Base-by-base conservation (phyloP, 2,888 invertebrate species). In the Tryphoninae sp. region DNA sequence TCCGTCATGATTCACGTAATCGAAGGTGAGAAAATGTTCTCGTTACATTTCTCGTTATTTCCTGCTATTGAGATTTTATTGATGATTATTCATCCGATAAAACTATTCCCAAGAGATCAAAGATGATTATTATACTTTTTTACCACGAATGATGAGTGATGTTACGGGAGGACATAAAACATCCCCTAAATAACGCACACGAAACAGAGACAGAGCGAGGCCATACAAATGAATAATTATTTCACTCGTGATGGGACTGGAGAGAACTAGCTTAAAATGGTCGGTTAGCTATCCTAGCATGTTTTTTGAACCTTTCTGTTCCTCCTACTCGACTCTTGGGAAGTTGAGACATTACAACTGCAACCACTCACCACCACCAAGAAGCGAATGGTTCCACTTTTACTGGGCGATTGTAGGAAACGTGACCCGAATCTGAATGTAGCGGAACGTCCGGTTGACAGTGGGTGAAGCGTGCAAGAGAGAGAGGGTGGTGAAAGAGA, bases 1-100 rank as follows among this genome's bases (percentile, higher is more conserved):
- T 86, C 85, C 65, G 87, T 89, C 51, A 86, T 87, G 84, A 87
- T 89, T 79, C 89, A 89, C 75, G 88, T 89, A 2, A 88, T 89
- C 68, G 89, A 89, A 80, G 89, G 89, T 89, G 16, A 78, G 85
- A 65, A 8, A 2, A 8, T 53, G 0, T 13, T 16, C 9, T 7
- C n/a, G 7, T 72, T 22, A 40, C 42, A 23, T 61, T 26, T 40
- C 11, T 9, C 7, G 6, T 6, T 26, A 26, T 26, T 26, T 26
- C 26, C 26, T 26, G 26, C 4, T 26, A 49, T 53, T n/a, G 23
- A 23, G 74, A 23, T 11, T n/a, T 49, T 16, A 51, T 49, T 8
- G 49, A 33, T 16, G 61, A 62, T 22, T 45, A 33, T 33, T 33
- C 6, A 6, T 7, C 2, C 33, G 7, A 33, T 33, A 33, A 33